Evolutionary conservation across 2,113 vertebrate genomes (phyloP).

Genomic region (Centropus unirufus): DNA sequence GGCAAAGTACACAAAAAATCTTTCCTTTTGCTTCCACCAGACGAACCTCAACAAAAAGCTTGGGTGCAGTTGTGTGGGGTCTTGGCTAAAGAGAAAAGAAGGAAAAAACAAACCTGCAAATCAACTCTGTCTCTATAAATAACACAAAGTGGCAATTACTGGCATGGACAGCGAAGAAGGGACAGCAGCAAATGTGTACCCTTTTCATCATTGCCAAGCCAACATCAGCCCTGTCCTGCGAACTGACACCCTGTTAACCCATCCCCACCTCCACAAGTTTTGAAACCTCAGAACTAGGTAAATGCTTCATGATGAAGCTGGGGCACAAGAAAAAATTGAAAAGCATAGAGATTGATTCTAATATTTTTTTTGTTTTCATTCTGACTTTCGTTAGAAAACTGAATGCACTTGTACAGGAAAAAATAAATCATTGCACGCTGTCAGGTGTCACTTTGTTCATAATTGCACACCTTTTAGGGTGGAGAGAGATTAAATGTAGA

Average conservation of each 20-base stretch:
- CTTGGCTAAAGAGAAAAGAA: not conserved
- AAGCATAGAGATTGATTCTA: not conserved
- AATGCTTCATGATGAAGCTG: not conserved
- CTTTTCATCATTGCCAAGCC: not conserved
- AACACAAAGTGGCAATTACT: conserved; percentile 10
- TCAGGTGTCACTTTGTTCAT: not conserved
- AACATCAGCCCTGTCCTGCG: not conserved
- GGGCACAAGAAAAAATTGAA: not conserved
- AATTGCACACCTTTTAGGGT: not conserved
- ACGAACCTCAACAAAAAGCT: conserved; percentile 35
- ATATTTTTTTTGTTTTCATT: not conserved
- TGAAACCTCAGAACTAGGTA: not conserved
- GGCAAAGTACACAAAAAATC: not conserved
- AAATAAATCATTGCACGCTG: not conserved
- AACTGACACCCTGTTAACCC: not conserved
- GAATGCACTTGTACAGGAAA: not conserved
- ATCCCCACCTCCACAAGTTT: not conserved
- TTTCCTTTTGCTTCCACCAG: conserved; percentile 27
- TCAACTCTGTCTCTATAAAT: conserved; percentile 19
- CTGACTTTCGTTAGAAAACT: not conserved
- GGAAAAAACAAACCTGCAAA: conserved; percentile 2
- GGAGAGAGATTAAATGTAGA: not conserved
- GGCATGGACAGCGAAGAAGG: not conserved
- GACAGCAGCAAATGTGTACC: not conserved
- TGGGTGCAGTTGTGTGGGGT: not conserved